Evolutionary conservation across 2,797 vertebrate genomes (phyloP), one percentile per base, ranked within the genome.

Genomic region (Danionella dracula): DNA sequence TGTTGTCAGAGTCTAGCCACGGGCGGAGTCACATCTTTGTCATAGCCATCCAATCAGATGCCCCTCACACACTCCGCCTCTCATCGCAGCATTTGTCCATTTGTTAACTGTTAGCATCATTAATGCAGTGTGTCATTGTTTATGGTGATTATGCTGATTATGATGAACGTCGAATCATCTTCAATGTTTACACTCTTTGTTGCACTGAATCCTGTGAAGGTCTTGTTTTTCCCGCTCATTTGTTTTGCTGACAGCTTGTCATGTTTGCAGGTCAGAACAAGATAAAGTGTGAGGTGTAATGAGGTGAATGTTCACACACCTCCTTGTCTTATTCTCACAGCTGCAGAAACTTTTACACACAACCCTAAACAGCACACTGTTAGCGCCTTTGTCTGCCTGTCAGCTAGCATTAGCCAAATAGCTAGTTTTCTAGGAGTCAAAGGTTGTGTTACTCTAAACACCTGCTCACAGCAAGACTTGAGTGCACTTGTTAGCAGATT

Each of bases 351-450:
- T 82, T 82, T 84, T 68, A 66, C 75, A 66, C 83, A 81, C 81
- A 85, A 82, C 65, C 72, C 63, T 54, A 46, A 63, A 66, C 79
- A 78, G 81, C 64, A 82, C 54, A 4, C 29, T 19, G 81, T 48
- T 75, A 55, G 76, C 73, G 80, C 80, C 81, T 86, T 89, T 89
- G 84, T 89, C 51, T 62, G 68, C 34, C 78, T 86, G 85, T 81
- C 87, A 82, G 68, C 81, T 77, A 78, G 78, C 72, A 85, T 89
- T 85, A 88, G 72, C 23, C 23, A 27, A 27, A 27, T 6, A 27
- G 23, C 23, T 27, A 3, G 23, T 27, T 27, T 6, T 27, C 23
- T 3, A 27, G 23, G 23, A 27, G 23, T 27, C 23, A 6, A 34
- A 53, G 29, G 61, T 44, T 45, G 29, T 64, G 49, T 9, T 44